Evolutionary conservation across 2,797 vertebrate genomes (phyloP).

Genomic region (Eospalax fontanierii): DNA sequence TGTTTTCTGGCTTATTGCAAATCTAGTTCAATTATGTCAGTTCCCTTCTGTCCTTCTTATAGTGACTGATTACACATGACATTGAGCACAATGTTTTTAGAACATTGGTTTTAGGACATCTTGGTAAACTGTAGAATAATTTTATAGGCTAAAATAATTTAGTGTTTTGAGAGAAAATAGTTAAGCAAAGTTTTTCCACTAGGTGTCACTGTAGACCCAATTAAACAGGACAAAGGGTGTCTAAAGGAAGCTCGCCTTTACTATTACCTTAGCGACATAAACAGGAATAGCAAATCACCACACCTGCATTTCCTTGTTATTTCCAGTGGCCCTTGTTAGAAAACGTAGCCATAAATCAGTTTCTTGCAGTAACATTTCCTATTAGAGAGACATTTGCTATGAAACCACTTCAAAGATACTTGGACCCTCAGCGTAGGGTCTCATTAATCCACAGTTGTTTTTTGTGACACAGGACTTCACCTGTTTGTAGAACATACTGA

Average conservation of each 20-base stretch:
- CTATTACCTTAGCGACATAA: constrained; percentile 31
- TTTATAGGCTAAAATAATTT: background rate
- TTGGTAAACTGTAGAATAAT: background rate
- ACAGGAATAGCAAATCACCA: background rate
- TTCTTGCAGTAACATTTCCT: background rate
- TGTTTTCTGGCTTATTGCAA: background rate
- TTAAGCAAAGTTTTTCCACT: constrained; percentile 65
- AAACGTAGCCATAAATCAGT: background rate
- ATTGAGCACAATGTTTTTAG: background rate
- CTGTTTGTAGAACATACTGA: background rate
- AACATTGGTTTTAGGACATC: background rate
- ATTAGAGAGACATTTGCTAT: background rate
- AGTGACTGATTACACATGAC: background rate
- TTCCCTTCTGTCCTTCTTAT: background rate
- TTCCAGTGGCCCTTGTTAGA: background rate
- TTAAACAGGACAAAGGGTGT: background rate
- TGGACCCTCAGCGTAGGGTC: background rate
- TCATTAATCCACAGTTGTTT: background rate
- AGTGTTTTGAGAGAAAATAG: background rate
- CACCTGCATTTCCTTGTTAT: background rate
- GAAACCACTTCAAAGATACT: background rate
- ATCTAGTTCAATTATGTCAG: background rate
- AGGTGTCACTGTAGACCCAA: constrained; percentile 83
- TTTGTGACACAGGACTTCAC: background rate
- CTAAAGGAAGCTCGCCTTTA: background rate